Evolutionary conservation across 2,797 vertebrate genomes (phyloP).

Genomic region (Leontopithecus rosalia): DNA sequence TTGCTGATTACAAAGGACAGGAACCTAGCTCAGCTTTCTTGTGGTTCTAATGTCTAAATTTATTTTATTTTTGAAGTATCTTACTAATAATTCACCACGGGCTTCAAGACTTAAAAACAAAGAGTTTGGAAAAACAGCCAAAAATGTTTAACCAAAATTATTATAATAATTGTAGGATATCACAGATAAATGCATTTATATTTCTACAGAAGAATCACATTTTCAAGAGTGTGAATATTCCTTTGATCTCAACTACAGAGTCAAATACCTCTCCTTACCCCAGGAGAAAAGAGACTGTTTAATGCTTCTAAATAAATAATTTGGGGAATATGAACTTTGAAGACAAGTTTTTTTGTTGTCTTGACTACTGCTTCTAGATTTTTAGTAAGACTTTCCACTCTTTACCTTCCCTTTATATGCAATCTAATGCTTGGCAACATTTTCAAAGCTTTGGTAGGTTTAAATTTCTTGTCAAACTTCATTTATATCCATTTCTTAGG

Average conservation of each 20-base stretch:
- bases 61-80: slow-evolving; percentile 40
- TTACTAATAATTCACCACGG: slow-evolving; percentile 50
- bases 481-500: slow-evolving; percentile 64
- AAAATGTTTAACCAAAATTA: slow-evolving; percentile 35
- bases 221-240: slow-evolving; percentile 60
- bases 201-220: slow-evolving; percentile 51
- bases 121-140: slow-evolving; percentile 48
- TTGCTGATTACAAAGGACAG: background rate
- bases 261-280: background rate
- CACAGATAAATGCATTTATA: slow-evolving; percentile 39
- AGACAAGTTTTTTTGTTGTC: slow-evolving; percentile 6
- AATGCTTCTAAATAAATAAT: slow-evolving; percentile 49
- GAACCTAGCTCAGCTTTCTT: slow-evolving; percentile 16
- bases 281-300: slow-evolving; percentile 25
- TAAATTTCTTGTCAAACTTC: slow-evolving; percentile 63
- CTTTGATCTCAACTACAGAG: slow-evolving; percentile 59
- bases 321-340: slow-evolving; percentile 26
- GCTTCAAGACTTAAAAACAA: slow-evolving; percentile 59
- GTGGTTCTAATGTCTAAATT: slow-evolving; percentile 23
- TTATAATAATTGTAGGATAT: slow-evolving; percentile 28
- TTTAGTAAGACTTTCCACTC: slow-evolving; percentile 45
- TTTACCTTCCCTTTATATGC: slow-evolving; percentile 30
- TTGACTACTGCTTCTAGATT: slow-evolving; percentile 3
- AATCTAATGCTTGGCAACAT: slow-evolving; percentile 55
- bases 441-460: slow-evolving; percentile 66